These are phyloP conservation scores for Oryzias celebensis DNA, from an alignment of 2,113 vertebrate genomes.

Conservation along the genomic window DNA sequence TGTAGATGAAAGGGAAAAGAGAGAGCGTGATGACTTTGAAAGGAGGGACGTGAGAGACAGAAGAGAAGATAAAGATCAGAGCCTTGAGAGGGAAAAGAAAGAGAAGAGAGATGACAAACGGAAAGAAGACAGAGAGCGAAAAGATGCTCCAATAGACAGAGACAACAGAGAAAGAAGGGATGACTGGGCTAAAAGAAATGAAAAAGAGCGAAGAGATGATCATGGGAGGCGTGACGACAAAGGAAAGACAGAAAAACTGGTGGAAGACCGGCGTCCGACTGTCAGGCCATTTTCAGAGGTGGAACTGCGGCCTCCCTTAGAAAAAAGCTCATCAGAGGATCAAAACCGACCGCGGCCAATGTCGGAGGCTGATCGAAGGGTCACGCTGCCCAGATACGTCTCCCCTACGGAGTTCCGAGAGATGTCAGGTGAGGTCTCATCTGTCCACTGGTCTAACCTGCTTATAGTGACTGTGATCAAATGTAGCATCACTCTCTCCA, in stretches of 20 bases:
- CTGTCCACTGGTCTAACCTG: too few relatives aligned
- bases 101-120: constrained; percentile 13
- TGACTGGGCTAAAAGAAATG: constrained; percentile 37
- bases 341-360: constrained; percentile 46
- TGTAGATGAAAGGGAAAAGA: constrained; percentile 16
- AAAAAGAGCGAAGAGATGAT: constrained; percentile 3
- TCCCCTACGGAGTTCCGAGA: constrained; percentile 73
- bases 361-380: constrained; percentile 73
- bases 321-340: constrained; percentile 66
- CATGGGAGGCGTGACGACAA: constrained; percentile 12
- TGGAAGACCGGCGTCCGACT: too few relatives aligned
- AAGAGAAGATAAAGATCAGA: constrained; percentile 9
- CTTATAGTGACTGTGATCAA: too few relatives aligned
- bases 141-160: constrained; percentile 5
- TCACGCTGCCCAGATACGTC: constrained; percentile 71
- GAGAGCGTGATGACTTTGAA: constrained; percentile 6
- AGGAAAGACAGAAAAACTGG: background rate
- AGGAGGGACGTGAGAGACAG: constrained; percentile 16
- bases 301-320: constrained; percentile 48
- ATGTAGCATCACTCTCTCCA: too few relatives aligned
- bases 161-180: constrained; percentile 32
- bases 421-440: constrained; percentile 62
- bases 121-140: constrained; percentile 15
- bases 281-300: constrained; percentile 63
- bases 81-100: constrained; percentile 1